Conservation (phyloP, 2,888 invertebrate genomes). For the Notodonta ziczac region DNA sequence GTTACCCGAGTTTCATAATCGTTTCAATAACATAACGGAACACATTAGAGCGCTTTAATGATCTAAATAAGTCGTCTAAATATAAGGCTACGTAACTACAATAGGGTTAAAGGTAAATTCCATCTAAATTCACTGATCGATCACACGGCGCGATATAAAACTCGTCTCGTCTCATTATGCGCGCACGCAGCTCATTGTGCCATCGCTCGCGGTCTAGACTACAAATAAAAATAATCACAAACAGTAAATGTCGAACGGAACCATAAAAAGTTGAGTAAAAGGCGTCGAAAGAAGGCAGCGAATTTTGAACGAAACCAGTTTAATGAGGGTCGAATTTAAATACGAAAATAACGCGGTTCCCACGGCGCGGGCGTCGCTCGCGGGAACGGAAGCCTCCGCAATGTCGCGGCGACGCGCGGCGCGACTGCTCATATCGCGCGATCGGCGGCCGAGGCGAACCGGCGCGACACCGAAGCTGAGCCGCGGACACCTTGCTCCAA, state of each 20-base stretch:
- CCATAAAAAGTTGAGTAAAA: slow-evolving; percentile 84
- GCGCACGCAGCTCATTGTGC: slow-evolving; percentile 61
- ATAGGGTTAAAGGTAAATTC: slow-evolving; percentile 11
- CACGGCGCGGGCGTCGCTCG: slow-evolving; percentile 81
- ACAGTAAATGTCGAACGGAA: slow-evolving; percentile 83
- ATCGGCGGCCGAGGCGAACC: slow-evolving; percentile 38
- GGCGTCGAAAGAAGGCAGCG: slow-evolving; percentile 84
- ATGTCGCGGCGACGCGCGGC: slow-evolving; percentile 60
- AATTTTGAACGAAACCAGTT: slow-evolving; percentile 84
- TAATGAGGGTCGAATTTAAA: slow-evolving; percentile 85
- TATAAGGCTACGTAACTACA: neutral
- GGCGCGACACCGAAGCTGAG: neutral
- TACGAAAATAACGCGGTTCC: slow-evolving; percentile 83
- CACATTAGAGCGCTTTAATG: neutral
- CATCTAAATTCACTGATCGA: slow-evolving; percentile 33
- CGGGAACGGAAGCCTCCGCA: slow-evolving; percentile 81
- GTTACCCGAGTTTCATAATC: slow-evolving; percentile 37
- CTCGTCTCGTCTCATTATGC: slow-evolving; percentile 61
- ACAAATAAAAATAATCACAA: slow-evolving; percentile 67
- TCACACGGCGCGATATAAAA: slow-evolving; percentile 51
- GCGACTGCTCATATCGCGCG: slow-evolving; percentile 51
- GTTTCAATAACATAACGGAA: slow-evolving; percentile 1
- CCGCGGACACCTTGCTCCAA: neutral
- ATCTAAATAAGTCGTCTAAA: neutral
- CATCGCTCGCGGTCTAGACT: slow-evolving; percentile 69